Conservation (phyloP, 2,797 vertebrate genomes). For the Leuciscus waleckii region DNA sequence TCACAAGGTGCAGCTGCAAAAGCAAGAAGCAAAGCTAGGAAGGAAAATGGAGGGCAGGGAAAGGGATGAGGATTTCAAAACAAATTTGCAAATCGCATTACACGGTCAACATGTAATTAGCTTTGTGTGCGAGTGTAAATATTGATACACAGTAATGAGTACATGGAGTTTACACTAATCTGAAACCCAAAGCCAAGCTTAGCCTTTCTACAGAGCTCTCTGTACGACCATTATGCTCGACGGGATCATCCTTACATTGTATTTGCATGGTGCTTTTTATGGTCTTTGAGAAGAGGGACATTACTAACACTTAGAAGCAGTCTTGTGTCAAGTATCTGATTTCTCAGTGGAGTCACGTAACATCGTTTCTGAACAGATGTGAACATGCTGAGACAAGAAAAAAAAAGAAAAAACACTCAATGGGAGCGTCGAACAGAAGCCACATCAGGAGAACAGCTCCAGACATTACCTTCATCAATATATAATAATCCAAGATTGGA, state of each 20-base stretch:
- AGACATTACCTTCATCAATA: constrained; percentile 51
- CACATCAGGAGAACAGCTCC: constrained; percentile 36
- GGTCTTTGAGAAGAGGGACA: constrained; percentile 23
- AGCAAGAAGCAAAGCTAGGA: constrained; percentile 20
- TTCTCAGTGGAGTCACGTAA: constrained; percentile 43
- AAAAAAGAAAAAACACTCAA: not conserved
- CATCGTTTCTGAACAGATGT: constrained; percentile 50
- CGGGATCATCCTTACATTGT: constrained; percentile 37
- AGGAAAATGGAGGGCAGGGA: constrained; percentile 25
- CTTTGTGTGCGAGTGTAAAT: constrained; percentile 59
- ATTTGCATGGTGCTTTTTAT: constrained; percentile 32
- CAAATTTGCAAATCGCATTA: constrained; percentile 58
- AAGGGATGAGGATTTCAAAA: constrained; percentile 53
- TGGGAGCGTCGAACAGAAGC: constrained; percentile 28
- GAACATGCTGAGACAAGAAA: constrained; percentile 29
- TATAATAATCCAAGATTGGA: constrained; percentile 46
- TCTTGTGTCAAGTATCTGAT: constrained; percentile 28
- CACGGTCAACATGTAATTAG: constrained; percentile 61
- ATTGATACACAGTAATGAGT: constrained; percentile 62
- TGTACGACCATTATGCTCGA: constrained; percentile 27
- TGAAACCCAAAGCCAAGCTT: constrained; percentile 56
- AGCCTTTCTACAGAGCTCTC: constrained; percentile 42
- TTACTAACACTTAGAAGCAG: constrained; percentile 18
- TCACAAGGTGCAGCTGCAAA: constrained; percentile 27
- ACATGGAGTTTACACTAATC: constrained; percentile 56